Conservation (phyloP, 2,888 invertebrate species). For the Epinotia bilunana region DNA sequence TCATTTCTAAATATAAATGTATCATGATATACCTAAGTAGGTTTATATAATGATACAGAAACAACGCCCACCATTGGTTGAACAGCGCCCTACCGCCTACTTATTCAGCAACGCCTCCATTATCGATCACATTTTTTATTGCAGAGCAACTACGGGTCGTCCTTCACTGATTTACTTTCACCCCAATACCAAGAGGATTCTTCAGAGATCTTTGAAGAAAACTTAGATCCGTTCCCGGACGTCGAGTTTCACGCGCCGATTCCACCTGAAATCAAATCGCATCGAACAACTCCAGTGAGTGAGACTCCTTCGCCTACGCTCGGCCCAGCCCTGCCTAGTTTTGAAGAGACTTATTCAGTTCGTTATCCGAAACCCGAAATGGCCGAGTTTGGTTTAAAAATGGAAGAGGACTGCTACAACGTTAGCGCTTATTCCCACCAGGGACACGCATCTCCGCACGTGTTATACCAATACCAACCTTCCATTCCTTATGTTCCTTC, state of each 20-base stretch:
- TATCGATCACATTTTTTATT: slow-evolving; percentile 78
- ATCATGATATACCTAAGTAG: slow-evolving; percentile 20
- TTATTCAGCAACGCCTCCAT: slow-evolving; percentile 70
- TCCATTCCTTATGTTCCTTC: slow-evolving; percentile 83
- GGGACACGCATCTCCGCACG: slow-evolving; percentile 83
- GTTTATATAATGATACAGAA: slow-evolving; percentile 28
- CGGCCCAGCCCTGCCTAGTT: slow-evolving; percentile 90
- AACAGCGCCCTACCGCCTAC: slow-evolving; percentile 71
- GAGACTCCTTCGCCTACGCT: slow-evolving; percentile 76
- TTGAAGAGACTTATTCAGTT: slow-evolving; percentile 94
- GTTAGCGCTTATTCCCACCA: slow-evolving; percentile 85
- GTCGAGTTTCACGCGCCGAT: slow-evolving; percentile 83
- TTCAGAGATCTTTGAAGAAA: slow-evolving; percentile 88
- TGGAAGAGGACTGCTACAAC: slow-evolving; percentile 94
- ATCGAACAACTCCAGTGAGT: slow-evolving; percentile 74
- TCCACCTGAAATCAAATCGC: slow-evolving; percentile 74
- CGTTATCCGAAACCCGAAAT: slow-evolving; percentile 88
- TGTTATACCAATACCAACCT: slow-evolving; percentile 85
- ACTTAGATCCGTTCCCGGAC: slow-evolving; percentile 90
- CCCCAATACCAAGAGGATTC: slow-evolving; percentile 90
- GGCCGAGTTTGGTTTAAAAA: slow-evolving; percentile 88
- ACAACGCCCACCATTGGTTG: slow-evolving; percentile 69
- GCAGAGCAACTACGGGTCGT: slow-evolving; percentile 91
- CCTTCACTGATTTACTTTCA: slow-evolving; percentile 91
- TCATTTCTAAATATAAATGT: slow-evolving; percentile 16